Evolutionary conservation across 2,888 invertebrate genomes (phyloP), one percentile per base, ranked within the genome.

Genomic region (Euspilapteryx auroguttella): DNA sequence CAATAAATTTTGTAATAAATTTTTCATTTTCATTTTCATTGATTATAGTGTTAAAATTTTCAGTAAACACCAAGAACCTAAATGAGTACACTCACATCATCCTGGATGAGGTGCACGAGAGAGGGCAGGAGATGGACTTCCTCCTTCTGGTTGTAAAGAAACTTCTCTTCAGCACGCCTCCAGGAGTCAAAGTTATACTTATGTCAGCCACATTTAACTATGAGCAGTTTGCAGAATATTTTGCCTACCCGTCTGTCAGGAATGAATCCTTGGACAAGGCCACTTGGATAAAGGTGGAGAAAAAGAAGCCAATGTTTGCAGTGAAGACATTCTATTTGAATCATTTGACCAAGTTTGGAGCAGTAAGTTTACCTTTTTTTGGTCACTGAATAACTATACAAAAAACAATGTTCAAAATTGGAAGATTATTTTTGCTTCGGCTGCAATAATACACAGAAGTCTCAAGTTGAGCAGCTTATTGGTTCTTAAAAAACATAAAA

Each of bases 141-240:
- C 65, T 92, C 2, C 56, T 97, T 12, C 73, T 96, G 8, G 68
- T 97, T 7, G 85, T 95, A 0, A 83, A 89, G 35, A 89, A 87
- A 42, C 77, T 94, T 25, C 62, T 93, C 14, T 66, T 81, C 33
- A 81, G 83, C 0, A 59, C 61, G 1, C 66, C 71, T 0, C 55
- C 55, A 0, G 39, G 37, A 1, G 64, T 68, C 5, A 71, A 64
- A 47, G 57, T 68, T 5, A 47, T 97, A 28, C 71, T 97, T 2
- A 97, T 97, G 96, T 96, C 95, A 0, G 97, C 97, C 0, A 96
- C 97, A 2, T 86, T 95, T 42, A 83, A 94, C 46, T 79, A 85
- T 0, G 59, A 79, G 2, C 77, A 79, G 35, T 92, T 92, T 63
- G 78, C 84, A 0, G 54, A 81, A 14, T 93, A 93, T 45, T 90